Percentiles rank a stretch among this genome's conserved stretches.
These are phyloP conservation scores for Malurus alboscapulatus DNA, from an alignment of 2,113 vertebrate species.

Conservation along the genomic window DNA sequence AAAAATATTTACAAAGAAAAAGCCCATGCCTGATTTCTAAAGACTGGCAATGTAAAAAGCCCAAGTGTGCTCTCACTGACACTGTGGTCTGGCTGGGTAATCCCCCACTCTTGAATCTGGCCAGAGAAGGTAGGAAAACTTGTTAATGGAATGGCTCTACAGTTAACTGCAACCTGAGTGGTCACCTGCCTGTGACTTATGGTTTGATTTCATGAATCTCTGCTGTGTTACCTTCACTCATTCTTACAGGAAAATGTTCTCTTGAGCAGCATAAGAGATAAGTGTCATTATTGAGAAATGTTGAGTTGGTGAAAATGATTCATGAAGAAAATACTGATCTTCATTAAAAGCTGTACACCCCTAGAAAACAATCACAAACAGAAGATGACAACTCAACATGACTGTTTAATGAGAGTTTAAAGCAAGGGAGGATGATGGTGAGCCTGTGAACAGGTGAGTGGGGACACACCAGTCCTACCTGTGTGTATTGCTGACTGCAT, in stretches of 20 bases:
- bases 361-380: neutral
- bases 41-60: neutral
- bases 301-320: neutral
- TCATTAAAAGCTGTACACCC: neutral
- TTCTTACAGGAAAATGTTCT: neutral
- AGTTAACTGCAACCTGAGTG: neutral
- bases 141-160: neutral
- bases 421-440: neutral
- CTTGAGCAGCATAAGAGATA: neutral
- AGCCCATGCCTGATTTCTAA: neutral
- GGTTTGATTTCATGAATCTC: neutral
- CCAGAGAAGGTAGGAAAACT: neutral
- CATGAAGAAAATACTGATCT: neutral
- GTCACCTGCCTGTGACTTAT: neutral
- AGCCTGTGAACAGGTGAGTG: neutral
- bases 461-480: neutral
- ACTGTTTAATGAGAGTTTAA: neutral
- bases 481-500: neutral
- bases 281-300: neutral
- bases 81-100: neutral
- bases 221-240: neutral
- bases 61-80: neutral
- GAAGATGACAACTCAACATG: rapidly evolving
- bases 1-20: neutral
- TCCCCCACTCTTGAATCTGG: rapidly evolving